Conservation (phyloP, 2,113 vertebrate genomes). For the Otus sunia region DNA sequence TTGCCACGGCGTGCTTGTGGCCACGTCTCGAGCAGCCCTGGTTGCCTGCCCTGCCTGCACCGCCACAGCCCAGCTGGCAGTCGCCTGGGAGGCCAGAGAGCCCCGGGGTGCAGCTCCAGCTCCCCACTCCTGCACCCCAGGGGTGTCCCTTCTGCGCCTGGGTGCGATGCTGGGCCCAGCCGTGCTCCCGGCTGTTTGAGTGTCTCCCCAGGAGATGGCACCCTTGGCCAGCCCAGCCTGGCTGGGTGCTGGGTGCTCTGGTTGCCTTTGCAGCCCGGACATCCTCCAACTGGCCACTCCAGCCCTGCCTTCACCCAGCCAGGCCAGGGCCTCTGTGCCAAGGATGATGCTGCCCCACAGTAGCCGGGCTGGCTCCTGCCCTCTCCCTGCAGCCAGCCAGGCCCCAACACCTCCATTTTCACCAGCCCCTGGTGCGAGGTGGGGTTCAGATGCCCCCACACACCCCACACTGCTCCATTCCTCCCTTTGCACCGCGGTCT, state of each 20-base stretch:
- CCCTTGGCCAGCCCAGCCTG: conserved; percentile 16
- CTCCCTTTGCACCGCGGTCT: fast-evolving
- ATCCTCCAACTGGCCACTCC: fast-evolving
- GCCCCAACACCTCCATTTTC: not conserved
- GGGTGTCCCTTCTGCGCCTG: not conserved
- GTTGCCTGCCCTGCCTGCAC: not conserved
- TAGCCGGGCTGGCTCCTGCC: not conserved
- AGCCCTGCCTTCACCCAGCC: not conserved
- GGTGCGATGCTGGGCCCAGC: not conserved
- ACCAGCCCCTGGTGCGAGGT: not conserved
- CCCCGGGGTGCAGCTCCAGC: not conserved
- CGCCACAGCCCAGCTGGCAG: not conserved
- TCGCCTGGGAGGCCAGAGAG: not conserved
- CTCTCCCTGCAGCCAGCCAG: not conserved
- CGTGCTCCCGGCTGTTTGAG: not conserved
- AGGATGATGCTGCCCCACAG: not conserved
- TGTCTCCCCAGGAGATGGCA: conserved; percentile 52
- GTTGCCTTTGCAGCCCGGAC: not conserved
- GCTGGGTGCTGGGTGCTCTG: not conserved
- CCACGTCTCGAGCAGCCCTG: fast-evolving
- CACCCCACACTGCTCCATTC: fast-evolving
- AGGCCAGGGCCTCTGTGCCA: not conserved
- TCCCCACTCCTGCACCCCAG: not conserved
- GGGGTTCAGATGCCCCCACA: fast-evolving
- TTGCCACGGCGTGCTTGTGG: fast-evolving